These are phyloP conservation scores for Stictonetta naevosa DNA, from an alignment of 2,113 vertebrate species.

Conservation along the genomic window DNA sequence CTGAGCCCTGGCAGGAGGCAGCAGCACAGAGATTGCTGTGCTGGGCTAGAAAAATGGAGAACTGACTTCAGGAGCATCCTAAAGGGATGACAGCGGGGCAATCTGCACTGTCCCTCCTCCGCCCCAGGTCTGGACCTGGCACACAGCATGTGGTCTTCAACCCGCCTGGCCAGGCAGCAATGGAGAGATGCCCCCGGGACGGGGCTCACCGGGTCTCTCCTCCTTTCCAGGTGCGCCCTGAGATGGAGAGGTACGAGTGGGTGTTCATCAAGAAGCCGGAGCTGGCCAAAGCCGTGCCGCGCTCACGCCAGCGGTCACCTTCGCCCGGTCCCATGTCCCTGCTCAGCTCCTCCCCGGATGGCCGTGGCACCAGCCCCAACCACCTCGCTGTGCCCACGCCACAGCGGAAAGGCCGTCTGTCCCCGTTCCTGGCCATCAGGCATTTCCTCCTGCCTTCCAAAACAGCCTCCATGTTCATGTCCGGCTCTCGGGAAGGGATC, in stretches of 20 bases:
- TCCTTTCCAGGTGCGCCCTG: conserved; percentile 80
- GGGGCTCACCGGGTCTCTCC: neutral
- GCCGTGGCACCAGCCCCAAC: conserved; percentile 49
- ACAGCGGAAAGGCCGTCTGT: conserved; percentile 45
- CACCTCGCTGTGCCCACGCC: conserved; percentile 67
- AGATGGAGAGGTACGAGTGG: conserved; percentile 84
- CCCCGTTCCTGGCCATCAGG: conserved; percentile 74
- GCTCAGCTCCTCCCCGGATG: neutral
- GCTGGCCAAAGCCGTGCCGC: conserved; percentile 67
- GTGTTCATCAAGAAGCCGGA: conserved; percentile 80
- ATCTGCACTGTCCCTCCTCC: neutral
- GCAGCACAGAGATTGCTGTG: neutral
- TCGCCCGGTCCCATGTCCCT: neutral
- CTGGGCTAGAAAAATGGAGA: neutral
- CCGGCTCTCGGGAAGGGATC: conserved; percentile 74
- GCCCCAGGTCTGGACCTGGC: neutral
- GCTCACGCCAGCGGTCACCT: neutral
- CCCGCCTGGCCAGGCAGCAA: neutral
- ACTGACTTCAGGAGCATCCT: neutral
- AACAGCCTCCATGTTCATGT: conserved; percentile 83
- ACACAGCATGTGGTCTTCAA: accelerated
- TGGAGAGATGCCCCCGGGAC: neutral
- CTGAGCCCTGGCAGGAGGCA: neutral
- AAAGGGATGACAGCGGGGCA: neutral
- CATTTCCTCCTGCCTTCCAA: conserved; percentile 78